phyloP scores from a whole-genome alignment of 1,140 invertebrate genomes.

The Monochamus saltuarius region DNA sequence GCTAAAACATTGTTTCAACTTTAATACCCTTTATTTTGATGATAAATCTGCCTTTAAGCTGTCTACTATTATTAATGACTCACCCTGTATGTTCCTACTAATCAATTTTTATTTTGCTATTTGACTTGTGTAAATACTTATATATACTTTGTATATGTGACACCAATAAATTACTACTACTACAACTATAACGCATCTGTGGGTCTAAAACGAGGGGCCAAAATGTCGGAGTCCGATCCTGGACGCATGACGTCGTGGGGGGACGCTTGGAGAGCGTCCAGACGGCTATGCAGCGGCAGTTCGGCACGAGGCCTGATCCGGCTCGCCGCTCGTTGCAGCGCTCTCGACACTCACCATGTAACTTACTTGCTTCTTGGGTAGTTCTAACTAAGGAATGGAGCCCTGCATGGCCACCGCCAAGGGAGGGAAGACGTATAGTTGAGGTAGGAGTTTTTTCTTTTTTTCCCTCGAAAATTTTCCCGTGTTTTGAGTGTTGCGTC shows the following conservation, averaged over 20 bases:
- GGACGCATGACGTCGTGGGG: constrained; percentile 18
- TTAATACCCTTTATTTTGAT: no score
- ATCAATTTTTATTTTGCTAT: no score
- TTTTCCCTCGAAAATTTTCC: neutral
- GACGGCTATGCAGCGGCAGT: constrained; percentile 33
- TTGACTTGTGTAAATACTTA: no score
- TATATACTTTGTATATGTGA: no score
- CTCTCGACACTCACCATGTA: constrained; percentile 16
- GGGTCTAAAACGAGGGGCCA: neutral
- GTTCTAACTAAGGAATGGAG: constrained; percentile 17
- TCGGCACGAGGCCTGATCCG: constrained; percentile 27
- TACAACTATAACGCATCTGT: no score
- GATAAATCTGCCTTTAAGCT: no score
- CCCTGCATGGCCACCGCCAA: constrained; percentile 12
- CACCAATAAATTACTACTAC: no score
- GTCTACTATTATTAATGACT: no score
- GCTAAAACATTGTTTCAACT: no score
- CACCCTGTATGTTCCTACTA: no score
- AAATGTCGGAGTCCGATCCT: neutral
- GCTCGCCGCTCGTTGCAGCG: neutral
- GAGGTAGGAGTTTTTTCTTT: constrained; percentile 17
- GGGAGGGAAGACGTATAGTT: constrained; percentile 9
- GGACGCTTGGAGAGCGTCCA: constrained; percentile 32
- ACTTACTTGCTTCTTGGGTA: constrained; percentile 15
- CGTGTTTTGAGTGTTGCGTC: neutral